Base-by-base conservation (phyloP, 2,113 vertebrate genomes). In the Channa maculata region DNA sequence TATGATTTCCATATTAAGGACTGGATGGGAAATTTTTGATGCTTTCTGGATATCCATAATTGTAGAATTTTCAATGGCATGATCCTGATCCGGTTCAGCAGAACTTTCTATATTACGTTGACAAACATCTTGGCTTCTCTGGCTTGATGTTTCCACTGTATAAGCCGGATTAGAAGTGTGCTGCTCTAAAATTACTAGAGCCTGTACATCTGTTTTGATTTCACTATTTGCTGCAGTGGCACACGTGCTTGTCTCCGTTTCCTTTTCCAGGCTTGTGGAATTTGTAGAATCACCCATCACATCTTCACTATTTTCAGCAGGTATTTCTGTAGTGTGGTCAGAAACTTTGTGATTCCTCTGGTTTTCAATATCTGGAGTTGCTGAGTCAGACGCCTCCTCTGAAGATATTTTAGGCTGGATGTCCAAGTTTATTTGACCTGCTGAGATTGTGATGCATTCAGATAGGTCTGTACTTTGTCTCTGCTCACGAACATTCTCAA, bases 61-160 rank as follows among this genome's bases (percentile, higher is more conserved):
- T 68, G 65, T 13, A 50, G 38, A 63, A 37, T 60, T 65, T 13
- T 64, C 37, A 57, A 36, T 45, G 3, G 14, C 43, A 34, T 43
- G 34, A 38, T 69, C 34, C 44, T 60, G 5, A 3, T 61, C 8
- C 6, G 50, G 10, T 2, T 64, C 36, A 53, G 60, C 38, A 50
- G 60, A 60, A 24, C 49, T 41, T 8, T 59, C 65, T 65, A 65
- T 5, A 2, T 24, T 14, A 46, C 12, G 7, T 80, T 79, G 68
- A 54, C 7, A 39, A 48, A 54, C 60, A 13, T 57, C 82, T 36
- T 39, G 43, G 15, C 6, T 70, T 55, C 57, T 62, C 39, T 13
- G 79, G 13, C 11, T 67, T 66, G 74, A 44, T 13, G 48, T 48
- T 83, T 87, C 78, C n/a, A 44, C 48, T 53, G 51, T 24, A 48